Conservation (phyloP, 2,888 invertebrate species). For the Apamea monoglypha region DNA sequence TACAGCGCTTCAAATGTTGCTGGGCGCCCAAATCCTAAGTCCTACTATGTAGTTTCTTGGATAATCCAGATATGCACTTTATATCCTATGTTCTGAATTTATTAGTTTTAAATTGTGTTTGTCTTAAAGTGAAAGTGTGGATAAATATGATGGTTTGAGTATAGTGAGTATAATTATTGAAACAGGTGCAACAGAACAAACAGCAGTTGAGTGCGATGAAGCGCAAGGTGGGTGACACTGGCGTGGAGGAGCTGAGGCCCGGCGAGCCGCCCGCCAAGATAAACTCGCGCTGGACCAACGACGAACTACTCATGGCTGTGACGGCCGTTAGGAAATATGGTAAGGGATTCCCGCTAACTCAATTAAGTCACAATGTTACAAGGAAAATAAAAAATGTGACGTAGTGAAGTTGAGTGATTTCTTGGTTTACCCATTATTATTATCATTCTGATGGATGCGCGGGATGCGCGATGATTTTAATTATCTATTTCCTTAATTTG, state of each 20-base stretch:
- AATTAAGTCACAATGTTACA: conserved; percentile 5
- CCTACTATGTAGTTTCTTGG: conserved; percentile 80
- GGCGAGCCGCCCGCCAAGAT: conserved; percentile 93
- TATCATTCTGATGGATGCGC: background rate
- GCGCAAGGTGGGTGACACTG: conserved; percentile 92
- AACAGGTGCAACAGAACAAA: conserved; percentile 98
- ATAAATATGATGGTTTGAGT: conserved; percentile 39
- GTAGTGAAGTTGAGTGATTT: conserved; percentile 8
- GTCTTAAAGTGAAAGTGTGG: conserved; percentile 30
- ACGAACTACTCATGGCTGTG: conserved; percentile 97
- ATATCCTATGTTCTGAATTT: conserved; percentile 55
- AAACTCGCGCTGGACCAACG: conserved; percentile 97
- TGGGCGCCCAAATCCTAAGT: conserved; percentile 69
- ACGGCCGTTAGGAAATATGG: conserved; percentile 96
- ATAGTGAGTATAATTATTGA: conserved; percentile 52
- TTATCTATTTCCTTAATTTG: conserved; percentile 11
- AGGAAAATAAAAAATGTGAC: conserved; percentile 23
- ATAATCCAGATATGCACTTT: conserved; percentile 89
- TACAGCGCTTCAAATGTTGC: conserved; percentile 73
- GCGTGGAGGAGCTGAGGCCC: conserved; percentile 91
- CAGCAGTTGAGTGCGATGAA: conserved; percentile 97
- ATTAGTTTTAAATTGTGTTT: conserved; percentile 52
- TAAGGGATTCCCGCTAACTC: conserved; percentile 84
- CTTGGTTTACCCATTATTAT: background rate
- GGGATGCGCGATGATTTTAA: background rate